Evolutionary conservation across 2,888 invertebrate genomes (phyloP), one percentile per base, ranked within the genome.

Genomic region (Ichneumoninae sp.): DNA sequence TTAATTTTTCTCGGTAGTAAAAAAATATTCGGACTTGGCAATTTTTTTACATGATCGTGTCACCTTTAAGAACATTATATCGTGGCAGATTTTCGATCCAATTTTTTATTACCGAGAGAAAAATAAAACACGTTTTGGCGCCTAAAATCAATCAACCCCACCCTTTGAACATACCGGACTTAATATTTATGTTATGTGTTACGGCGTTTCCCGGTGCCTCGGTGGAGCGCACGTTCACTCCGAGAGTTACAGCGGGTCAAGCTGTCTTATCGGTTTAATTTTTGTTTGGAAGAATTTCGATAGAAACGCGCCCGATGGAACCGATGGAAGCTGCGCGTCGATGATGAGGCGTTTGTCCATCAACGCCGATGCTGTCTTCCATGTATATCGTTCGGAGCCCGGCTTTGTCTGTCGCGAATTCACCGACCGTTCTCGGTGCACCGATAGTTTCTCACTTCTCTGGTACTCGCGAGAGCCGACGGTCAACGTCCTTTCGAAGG

Each of bases 401-500:
- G 33, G 30, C 33, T 33, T 77, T 65, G 70, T 60, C 71, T 70
- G 26, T 75, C 36, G 75, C 52, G 75, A n/a, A 71, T 77, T 71
- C 47, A 65, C 19, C 44, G 13, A 40, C 16, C 68, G 36, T 47
- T 33, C 71, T 30, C 54, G 63, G 69, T 65, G 33, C 66, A 16
- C 30, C 71, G 66, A 71, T 65, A 33, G 82, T 71, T 76, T 82
- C 82, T 77, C 71, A 71, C 71, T 79, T 79, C 78, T 71, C 47
- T 40, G 75, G 60, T 78, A 65, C 65, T 57, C 66, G 60, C 60
- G 63, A 81, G 63, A 63, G 63, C 30, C 73, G 69, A 69, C 90
- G 91, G 92, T 92, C 92, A 92, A 92, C 89, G 92, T 91, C 91
- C 92, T 91, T 89, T 91, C 90, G 92, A 91, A 92, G 91, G 91